Percentiles rank a stretch among this genome's conserved stretches.
phyloP scores from a whole-genome alignment of 53 echinoderm and acorn worm species.

The Antedon mediterranea region DNA sequence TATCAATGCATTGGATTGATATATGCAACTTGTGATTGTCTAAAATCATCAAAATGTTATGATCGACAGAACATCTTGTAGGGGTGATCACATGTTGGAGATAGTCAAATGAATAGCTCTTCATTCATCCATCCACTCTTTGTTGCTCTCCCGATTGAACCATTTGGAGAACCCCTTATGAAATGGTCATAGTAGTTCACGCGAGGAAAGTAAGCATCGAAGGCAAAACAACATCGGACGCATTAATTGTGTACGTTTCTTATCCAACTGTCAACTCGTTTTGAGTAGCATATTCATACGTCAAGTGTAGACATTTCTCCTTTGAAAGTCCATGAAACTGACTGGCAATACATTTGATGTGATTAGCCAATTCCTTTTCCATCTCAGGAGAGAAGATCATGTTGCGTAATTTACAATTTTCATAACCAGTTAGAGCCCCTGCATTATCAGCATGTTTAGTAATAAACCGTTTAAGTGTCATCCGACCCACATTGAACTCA shows the following conservation, averaged over 20 bases:
- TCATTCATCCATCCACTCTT: no score
- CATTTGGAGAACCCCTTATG: slow-evolving; percentile 23
- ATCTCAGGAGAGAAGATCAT: slow-evolving; percentile 18
- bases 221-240: slow-evolving; percentile 27
- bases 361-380: slow-evolving; percentile 18
- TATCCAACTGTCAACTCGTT: slow-evolving; percentile 21
- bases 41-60: slow-evolving; percentile 36
- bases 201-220: slow-evolving; percentile 44
- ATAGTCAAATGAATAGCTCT: no score
- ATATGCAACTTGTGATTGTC: slow-evolving; percentile 58
- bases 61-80: slow-evolving; percentile 2
- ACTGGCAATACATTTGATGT: slow-evolving; percentile 16
- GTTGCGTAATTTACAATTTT: slow-evolving; percentile 1
- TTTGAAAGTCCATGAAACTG: slow-evolving; percentile 18
- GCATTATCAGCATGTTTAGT: slow-evolving; percentile 22
- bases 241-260: slow-evolving; percentile 27
- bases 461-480: slow-evolving; percentile 27
- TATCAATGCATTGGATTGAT: slow-evolving; percentile 15
- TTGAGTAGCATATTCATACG: slow-evolving; percentile 20
- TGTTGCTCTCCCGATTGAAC: slow-evolving; percentile 28
- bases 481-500: slow-evolving; percentile 12
- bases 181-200: slow-evolving; percentile 38
- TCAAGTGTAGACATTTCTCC: slow-evolving; percentile 12
- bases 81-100: no score
- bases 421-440: slow-evolving; percentile 16